Base-by-base conservation (phyloP, 2,113 vertebrate species). In the Sclerurus mexicanus region DNA sequence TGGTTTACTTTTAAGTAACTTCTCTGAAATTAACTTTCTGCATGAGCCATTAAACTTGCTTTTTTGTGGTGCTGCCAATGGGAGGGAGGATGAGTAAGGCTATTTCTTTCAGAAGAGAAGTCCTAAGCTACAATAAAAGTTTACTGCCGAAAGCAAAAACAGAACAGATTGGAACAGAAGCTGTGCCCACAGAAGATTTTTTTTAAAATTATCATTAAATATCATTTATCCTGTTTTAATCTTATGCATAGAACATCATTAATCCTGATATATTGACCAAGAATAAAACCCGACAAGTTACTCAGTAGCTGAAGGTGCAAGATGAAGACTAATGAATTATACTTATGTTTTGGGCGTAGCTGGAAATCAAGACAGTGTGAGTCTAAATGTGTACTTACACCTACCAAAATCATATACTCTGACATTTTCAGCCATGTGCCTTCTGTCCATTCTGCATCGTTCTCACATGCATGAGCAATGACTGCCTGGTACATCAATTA, bases 121-220 rank as follows among this genome's bases (percentile, higher is more conserved):
- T 73, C 47, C 63, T 89, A 82, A 89, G 49, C 50, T 88, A 67
- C 87, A 81, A 68, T 74, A 78, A 95, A 92, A 72, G 64, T 94
- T 78, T 77, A 93, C 64, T 91, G 90, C 64, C 82, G 87, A 83
- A 92, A 91, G 46, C 23, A 77, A 91, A 86, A 81, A 0, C 82
- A 88, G 77, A 96, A 94, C 75, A 91, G 78, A 96, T 90, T 95
- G 95, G 62, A 95, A 86, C 47, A 87, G 71, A 96, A 84, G 55
- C 52, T 87, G 81, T 95, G 86, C 68, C 67, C 91, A 89, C 33
- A 86, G 84, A 96, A 78, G 52, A 39, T 44, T 53, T 83, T 90
- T 83, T 64, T 17, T 1, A 30, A n/a, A 85, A 86, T 83, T 82
- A 87, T 68, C 72, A 85, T 79, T 90, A 80, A 95, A 87, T 94